phyloP scores from a whole-genome alignment of 2,113 vertebrate species.

The Tretioscincus oriximinensis region DNA sequence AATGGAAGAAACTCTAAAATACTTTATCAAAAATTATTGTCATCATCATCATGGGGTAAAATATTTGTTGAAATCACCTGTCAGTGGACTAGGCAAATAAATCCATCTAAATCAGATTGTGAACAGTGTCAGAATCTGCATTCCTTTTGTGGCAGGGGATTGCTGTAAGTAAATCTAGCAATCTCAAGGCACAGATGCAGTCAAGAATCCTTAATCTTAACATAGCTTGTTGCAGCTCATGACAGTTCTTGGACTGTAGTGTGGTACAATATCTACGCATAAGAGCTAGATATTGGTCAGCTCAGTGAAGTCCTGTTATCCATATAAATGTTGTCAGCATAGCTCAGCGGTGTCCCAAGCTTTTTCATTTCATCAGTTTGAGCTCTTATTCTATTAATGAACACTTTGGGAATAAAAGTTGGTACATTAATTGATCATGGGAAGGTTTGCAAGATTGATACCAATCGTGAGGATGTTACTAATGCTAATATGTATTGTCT shows the following conservation, averaged over 20 bases:
- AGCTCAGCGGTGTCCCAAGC: neutral
- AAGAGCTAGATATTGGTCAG: neutral
- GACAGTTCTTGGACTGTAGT: neutral
- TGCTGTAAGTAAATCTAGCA: neutral
- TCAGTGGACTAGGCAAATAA: neutral
- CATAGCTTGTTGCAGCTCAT: neutral
- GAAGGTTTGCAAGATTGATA: neutral
- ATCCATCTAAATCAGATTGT: neutral
- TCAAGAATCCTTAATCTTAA: neutral
- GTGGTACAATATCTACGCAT: neutral
- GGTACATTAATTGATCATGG: neutral
- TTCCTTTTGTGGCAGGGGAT: neutral
- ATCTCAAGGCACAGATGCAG: neutral
- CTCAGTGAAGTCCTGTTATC: neutral
- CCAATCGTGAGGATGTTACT: neutral
- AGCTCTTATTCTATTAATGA: neutral
- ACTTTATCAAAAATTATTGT: conserved; percentile 28
- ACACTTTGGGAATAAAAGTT: neutral
- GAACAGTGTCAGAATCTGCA: neutral
- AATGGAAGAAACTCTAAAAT: conserved; percentile 60
- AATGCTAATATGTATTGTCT: neutral
- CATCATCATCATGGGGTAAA: conserved; percentile 36
- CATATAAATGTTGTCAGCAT: neutral
- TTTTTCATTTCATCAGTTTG: neutral
- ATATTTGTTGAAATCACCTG: conserved; percentile 45